These are phyloP conservation scores for Apis mellifera DNA, from an alignment of 1,140 invertebrate genomes.

Conservation along the genomic window Amel_HAv3.1 CM009940.2:4656501-4657000, in stretches of 20 bases:
- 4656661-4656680: conserved; percentile 8
- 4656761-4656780: background rate
- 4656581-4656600: conserved; percentile 53
- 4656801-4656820: conserved; percentile 13
- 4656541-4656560: conserved; percentile 54
- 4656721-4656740: conserved; percentile 13
- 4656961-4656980: conserved; percentile 61
- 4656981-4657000: conserved; percentile 61
- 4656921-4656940: background rate
- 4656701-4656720: conserved; percentile 58
- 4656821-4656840: conserved; percentile 54
- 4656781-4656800: background rate
- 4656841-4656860: conserved; percentile 67
- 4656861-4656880: conserved; percentile 66
- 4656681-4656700: conserved; percentile 52
- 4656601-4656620: conserved; percentile 18
- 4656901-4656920: conserved; percentile 47
- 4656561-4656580: conserved; percentile 64
- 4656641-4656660: background rate
- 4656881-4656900: conserved; percentile 71
- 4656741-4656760: background rate
- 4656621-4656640: background rate
- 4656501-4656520: conserved; percentile 65
- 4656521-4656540: conserved; percentile 56
- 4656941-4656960: conserved; percentile 63